Evolutionary conservation across 2,888 invertebrate species (phyloP), one percentile per base, ranked within the genome.

Genomic region (Alcis repandata): DNA sequence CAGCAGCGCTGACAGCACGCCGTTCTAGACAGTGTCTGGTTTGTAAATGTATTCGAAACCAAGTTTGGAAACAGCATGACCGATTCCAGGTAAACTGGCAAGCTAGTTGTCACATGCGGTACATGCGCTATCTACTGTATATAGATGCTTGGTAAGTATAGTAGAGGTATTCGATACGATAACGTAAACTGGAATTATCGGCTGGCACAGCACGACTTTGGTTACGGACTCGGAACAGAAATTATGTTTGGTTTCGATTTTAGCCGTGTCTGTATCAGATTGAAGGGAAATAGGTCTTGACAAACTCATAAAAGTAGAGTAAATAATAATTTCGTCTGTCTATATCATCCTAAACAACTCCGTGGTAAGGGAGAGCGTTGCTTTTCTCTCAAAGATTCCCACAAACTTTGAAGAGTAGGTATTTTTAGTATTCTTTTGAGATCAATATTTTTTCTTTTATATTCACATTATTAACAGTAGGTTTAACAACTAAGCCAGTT

Each of bases 71-170:
- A 52, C 52, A 20, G 36, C 63, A 45, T 51, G 38, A 36, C 56
- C 49, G 56, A 38, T 63, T 52, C 63, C 57, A 57, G 57, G 63
- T 56, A 63, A 63, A 52, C 51, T 48, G 17, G 60, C 54, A 19
- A 45, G 32, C 59, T 33, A 65, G 57, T 63, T 61, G 63, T 61
- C 70, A 63, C 65, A 62, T 52, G 56, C 40, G 41, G 41, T 65
- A 70, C 71, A 68, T 73, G 70, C 64, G 64, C 70, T 75, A 78
- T 78, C 76, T 73, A 54, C 46, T 13, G 19, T 17, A 13, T 27
- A 38, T 20, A 22, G 15, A 3, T 53, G 17, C n/a, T 4, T 22
- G n/a, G 20, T 40, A 38, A 40, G 9, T 43, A 36, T 0, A 59
- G 59, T 45, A 48, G 63, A 70, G 60, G 69, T 68, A 70, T 70